Evolutionary conservation across 2,113 vertebrate genomes (phyloP).

Genomic region (Muscicapa adusta): DNA sequence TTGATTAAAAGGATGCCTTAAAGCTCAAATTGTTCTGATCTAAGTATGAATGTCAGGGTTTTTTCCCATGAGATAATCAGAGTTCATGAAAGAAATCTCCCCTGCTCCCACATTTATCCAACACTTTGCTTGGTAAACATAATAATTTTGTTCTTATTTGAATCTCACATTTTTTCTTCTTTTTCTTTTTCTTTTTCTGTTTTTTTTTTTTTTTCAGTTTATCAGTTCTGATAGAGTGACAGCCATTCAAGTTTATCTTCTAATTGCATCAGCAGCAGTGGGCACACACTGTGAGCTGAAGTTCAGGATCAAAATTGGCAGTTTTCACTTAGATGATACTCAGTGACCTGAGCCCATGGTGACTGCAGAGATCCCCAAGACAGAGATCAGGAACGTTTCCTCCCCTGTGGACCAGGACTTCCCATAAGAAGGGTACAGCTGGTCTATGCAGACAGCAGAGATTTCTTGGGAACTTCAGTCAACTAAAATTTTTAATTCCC

Average conservation of each 20-base stretch:
- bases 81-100: slow-evolving; percentile 22
- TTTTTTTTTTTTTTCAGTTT: not conserved
- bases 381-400: not conserved
- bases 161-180: not conserved
- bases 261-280: not conserved
- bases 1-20: slow-evolving; percentile 57
- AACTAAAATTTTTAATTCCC: not conserved
- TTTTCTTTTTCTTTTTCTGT: no score
- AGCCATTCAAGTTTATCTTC: not conserved
- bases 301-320: not conserved
- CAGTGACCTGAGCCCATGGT: not conserved
- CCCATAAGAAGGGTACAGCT: not conserved
- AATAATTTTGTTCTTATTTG: not conserved
- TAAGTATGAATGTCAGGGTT: slow-evolving; percentile 18
- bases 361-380: not conserved
- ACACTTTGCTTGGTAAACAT: not conserved
- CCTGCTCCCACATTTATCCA: not conserved
- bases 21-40: slow-evolving; percentile 39
- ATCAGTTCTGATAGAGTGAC: not conserved
- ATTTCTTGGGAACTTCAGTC: not conserved
- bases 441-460: not conserved
- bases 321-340: not conserved
- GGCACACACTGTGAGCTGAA: not conserved
- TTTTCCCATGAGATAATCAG: slow-evolving; percentile 10
- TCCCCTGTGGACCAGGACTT: not conserved